Base-by-base conservation (phyloP, 2,888 invertebrate genomes). In the Maniola hyperantus region DNA sequence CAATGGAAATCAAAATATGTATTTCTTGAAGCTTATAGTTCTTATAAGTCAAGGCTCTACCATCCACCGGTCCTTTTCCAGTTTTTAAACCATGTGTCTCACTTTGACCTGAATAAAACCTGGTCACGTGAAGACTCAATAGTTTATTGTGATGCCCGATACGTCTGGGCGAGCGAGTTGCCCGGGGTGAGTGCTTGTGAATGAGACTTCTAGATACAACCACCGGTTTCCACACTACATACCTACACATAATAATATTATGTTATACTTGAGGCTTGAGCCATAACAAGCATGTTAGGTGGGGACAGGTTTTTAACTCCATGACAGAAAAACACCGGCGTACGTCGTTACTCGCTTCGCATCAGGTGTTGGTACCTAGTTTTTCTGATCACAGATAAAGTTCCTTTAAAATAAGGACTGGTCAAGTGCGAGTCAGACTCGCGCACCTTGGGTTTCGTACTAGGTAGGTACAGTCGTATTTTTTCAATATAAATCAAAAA, bases 91-190 rank as follows among this genome's bases (percentile, higher is more conserved):
- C 13, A 33, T 13, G 51, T 51, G 51, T 53, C 7, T 6, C 7
- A 26, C 33, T 53, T 53, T 33, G 26, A 53, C 33, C 26, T 53
- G 33, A 2, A 50, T 10, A 50, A 5, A 11, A 18, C 13, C 2
- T 53, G 51, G 51, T 53, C 51, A 53, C 51, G 5, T 33, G 34
- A 46, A 18, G 26, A 73, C 77, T 81, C 77, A 79, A 78, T 82
- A 79, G 80, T 74, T 81, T 79, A 80, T 83, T 83, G 79, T 81
- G 83, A 85, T 85, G 82, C 80, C 68, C 81, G 85, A 83, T 85
- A 84, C 80, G 83, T 83, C 81, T 80, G 77, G 71, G 68, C 69
- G 67, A 68, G 74, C 76, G 79, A 82, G 79, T 81, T 74, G 86
- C 85, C 86, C 75, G 76, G 77, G 86, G 86, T 83, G 39, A 39